These are phyloP conservation scores for Acleris sparsana DNA, from an alignment of 2,888 invertebrate genomes.

Conservation along the genomic window DNA sequence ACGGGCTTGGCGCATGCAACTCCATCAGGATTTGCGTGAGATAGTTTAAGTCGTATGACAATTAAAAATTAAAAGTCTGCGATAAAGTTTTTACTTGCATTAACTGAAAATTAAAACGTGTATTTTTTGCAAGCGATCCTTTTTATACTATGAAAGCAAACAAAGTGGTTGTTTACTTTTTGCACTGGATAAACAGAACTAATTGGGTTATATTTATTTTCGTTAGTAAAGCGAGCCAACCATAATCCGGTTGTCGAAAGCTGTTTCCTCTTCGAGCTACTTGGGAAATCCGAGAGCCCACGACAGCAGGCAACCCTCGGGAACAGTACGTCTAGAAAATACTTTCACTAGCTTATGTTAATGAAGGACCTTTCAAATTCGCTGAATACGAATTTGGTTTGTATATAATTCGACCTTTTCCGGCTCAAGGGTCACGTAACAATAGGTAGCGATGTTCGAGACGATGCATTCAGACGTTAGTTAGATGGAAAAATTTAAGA, in stretches of 20 bases:
- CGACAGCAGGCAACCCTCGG: conserved; percentile 4
- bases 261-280: conserved; percentile 6
- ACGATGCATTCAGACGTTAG: too few relatives aligned
- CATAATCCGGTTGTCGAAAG: conserved; percentile 4
- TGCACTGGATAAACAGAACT: not conserved
- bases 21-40: conserved; percentile 15
- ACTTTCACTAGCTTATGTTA: not conserved
- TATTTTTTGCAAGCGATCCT: not conserved
- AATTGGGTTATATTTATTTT: not conserved
- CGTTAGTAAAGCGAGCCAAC: conserved; percentile 2
- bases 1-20: conserved; percentile 14
- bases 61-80: not conserved
- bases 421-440: too few relatives aligned
- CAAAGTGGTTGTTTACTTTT: not conserved
- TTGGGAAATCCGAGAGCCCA: conserved; percentile 2
- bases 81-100: too few relatives aligned
- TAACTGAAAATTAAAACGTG: not conserved
- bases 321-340: not conserved
- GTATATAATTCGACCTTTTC: too few relatives aligned
- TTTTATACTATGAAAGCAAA: too few relatives aligned
- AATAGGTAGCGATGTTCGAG: too few relatives aligned
- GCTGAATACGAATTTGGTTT: not conserved
- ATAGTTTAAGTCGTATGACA: conserved; percentile 3
- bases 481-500: too few relatives aligned
- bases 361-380: not conserved